Percentiles rank a stretch among this genome's conserved stretches.
Evolutionary conservation across 2,797 vertebrate genomes (phyloP).

Genomic region (Telmatherina bonti): DNA sequence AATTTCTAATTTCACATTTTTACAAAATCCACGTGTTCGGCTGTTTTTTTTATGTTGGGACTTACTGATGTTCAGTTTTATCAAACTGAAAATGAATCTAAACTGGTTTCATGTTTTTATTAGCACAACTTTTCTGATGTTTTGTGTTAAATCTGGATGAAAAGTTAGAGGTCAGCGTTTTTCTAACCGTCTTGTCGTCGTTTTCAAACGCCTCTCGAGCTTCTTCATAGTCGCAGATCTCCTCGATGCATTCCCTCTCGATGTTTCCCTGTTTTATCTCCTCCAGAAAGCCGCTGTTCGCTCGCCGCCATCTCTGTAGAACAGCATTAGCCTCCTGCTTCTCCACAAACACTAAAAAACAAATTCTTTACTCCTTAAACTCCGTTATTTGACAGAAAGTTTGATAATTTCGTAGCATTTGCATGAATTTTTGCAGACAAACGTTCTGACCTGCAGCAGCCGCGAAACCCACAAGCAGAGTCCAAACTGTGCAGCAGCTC

Average conservation of each 20-base stretch:
- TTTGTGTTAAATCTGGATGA: too few species aligned
- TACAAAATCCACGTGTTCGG: too few species aligned
- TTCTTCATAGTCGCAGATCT: slow-evolving; percentile 88
- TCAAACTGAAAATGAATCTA: too few species aligned
- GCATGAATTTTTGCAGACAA: neutral
- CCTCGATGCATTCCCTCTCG: slow-evolving; percentile 87
- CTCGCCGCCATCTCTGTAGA: slow-evolving; percentile 66
- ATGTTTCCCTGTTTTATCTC: slow-evolving; percentile 85
- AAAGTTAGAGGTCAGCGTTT: too few species aligned
- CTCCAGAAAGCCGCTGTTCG: slow-evolving; percentile 81
- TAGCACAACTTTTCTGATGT: too few species aligned
- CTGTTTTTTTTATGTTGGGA: too few species aligned
- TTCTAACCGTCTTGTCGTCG: slow-evolving; percentile 74
- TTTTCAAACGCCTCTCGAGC: slow-evolving; percentile 87
- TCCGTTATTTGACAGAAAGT: too few species aligned
- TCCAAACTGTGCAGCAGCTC: slow-evolving; percentile 34
- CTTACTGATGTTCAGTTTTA: too few species aligned
- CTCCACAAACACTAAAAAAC: slow-evolving; percentile 58
- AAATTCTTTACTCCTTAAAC: too few species aligned
- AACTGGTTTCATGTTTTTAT: too few species aligned
- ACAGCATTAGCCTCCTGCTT: slow-evolving; percentile 49
- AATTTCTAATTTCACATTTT: too few species aligned
- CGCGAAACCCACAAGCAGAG: slow-evolving; percentile 19
- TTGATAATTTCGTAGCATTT: too few species aligned
- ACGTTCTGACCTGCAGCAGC: slow-evolving; percentile 50